Evolutionary conservation across 2,888 invertebrate genomes (phyloP).

Genomic region (Malacosoma neustria): DNA sequence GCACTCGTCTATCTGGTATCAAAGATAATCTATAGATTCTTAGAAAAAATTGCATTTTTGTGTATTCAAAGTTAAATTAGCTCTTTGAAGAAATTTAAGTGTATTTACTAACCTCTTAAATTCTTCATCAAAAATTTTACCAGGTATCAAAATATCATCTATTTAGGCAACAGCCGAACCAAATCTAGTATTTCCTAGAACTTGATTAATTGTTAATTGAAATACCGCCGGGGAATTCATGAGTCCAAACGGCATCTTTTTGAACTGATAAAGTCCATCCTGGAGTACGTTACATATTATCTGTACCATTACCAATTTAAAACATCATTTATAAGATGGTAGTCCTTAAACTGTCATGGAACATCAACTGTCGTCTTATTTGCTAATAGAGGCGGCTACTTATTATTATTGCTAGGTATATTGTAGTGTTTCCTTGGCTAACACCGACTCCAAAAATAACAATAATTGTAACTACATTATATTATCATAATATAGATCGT

Average conservation of each 20-base stretch:
- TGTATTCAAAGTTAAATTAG: conserved; percentile 4
- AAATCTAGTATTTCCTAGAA: background rate
- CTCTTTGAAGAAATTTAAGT: background rate
- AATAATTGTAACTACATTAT: no score
- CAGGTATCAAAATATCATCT: background rate
- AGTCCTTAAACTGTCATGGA: no score
- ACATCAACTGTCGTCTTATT: no score
- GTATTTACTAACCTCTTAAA: background rate
- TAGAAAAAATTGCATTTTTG: conserved; percentile 7
- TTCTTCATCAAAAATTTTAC: conserved; percentile 3
- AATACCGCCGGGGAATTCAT: conserved; percentile 35
- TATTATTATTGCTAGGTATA: no score
- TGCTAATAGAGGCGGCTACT: no score
- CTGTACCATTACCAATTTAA: no score
- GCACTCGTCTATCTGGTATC: conserved; percentile 2
- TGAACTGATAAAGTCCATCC: conserved; percentile 35
- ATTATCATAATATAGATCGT: no score
- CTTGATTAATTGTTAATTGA: conserved; percentile 22
- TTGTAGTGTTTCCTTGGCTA: no score
- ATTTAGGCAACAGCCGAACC: background rate
- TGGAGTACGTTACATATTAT: no score
- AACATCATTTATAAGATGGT: no score
- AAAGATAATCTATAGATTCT: conserved; percentile 4
- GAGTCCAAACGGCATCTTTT: conserved; percentile 36
- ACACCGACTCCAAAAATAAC: no score